Evolutionary conservation across 2,888 invertebrate genomes (phyloP).

Genomic region (Thymelicus acteon): DNA sequence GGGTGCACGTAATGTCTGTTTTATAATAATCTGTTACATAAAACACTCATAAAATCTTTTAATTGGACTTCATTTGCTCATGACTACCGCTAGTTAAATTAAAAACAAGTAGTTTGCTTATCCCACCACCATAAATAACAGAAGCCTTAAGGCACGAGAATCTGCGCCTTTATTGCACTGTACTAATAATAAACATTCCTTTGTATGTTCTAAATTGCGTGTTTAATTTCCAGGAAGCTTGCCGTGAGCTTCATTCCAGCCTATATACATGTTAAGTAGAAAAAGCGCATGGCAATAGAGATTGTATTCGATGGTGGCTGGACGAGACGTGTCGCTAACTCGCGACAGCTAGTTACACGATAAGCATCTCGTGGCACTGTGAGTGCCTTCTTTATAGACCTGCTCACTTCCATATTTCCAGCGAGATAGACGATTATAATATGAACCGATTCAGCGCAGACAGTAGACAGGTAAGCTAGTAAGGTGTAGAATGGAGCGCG

Average conservation of each 20-base stretch:
- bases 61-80: conserved; percentile 10
- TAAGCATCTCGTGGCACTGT: conserved; percentile 66
- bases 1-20: conserved; percentile 58
- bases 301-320: conserved; percentile 54
- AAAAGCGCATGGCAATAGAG: conserved; percentile 54
- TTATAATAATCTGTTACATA: conserved; percentile 37
- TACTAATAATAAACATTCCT: conserved; percentile 26
- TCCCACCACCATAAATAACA: conserved; percentile 8
- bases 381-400: conserved; percentile 72
- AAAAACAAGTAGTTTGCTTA: conserved; percentile 13
- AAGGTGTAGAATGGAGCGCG: conserved; percentile 44
- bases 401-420: conserved; percentile 63
- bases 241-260: conserved; percentile 43
- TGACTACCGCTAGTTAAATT: neutral
- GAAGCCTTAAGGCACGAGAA: conserved; percentile 9
- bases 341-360: conserved; percentile 72
- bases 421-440: conserved; percentile 65
- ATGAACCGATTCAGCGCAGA: conserved; percentile 66
- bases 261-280: conserved; percentile 52
- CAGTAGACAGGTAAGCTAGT: conserved; percentile 48
- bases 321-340: conserved; percentile 58
- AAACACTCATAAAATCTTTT: conserved; percentile 37
- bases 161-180: conserved; percentile 15
- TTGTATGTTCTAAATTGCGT: conserved; percentile 26
- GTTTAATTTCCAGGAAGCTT: conserved; percentile 27